These are phyloP conservation scores for Neolamprologus sp. DNA, from an alignment of 2,113 vertebrate species.

Conservation along the genomic window DNA sequence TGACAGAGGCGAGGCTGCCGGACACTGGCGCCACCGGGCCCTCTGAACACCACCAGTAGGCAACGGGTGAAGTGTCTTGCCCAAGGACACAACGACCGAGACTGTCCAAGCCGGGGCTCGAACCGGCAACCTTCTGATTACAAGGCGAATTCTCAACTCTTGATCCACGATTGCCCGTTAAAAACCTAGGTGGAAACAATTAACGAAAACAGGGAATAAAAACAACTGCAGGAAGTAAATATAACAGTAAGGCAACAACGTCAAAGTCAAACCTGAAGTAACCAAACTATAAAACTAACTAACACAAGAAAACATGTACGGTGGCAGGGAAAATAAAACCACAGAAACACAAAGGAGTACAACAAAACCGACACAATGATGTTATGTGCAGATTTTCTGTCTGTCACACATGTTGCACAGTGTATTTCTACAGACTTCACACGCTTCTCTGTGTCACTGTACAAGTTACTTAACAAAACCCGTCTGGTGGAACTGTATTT, in stretches of 20 bases:
- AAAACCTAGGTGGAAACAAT: neutral
- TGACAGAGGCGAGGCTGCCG: neutral
- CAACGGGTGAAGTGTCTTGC: too few relatives aligned
- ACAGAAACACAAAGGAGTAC: neutral
- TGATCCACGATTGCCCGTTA: too few relatives aligned
- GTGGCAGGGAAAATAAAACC: neutral
- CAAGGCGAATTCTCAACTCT: fast-evolving
- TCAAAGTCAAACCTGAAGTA: neutral
- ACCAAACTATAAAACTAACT: neutral
- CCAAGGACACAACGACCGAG: too few relatives aligned
- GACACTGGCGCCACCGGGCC: too few relatives aligned
- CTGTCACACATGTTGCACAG: neutral
- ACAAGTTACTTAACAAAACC: neutral
- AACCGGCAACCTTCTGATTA: too few relatives aligned
- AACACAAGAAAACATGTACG: neutral
- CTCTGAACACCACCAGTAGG: too few relatives aligned
- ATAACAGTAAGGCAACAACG: neutral
- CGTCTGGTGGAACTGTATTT: neutral
- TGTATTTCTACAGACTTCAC: neutral
- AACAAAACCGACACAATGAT: neutral
- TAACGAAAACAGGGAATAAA: neutral
- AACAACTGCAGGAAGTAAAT: fast-evolving
- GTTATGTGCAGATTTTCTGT: neutral
- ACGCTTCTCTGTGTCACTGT: neutral
- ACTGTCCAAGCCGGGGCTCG: fast-evolving